Evolutionary conservation across 2,797 vertebrate genomes (phyloP), one percentile per base, ranked within the genome.

Genomic region (Rhabdomys pumilio): DNA sequence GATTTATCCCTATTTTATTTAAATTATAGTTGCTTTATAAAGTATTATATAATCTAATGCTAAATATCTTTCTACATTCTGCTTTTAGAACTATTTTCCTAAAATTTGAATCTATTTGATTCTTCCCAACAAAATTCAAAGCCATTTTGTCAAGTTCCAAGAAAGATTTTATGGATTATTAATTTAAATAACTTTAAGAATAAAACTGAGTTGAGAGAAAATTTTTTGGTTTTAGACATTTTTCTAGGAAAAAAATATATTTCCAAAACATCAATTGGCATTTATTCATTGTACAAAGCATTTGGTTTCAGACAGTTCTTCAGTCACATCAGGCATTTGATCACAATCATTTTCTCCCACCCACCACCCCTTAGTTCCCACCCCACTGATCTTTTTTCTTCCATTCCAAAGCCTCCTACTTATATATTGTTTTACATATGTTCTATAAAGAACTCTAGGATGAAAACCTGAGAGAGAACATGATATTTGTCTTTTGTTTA

Each of bases 71-170:
- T 12, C n/a, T 14, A 38, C 1, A 41, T 29, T 92, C 89, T 84
- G 55, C 41, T 93, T 80, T 84, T 90, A 20, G 50, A 92, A 69
- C 72, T 77, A 82, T 76, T 94, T 87, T 82, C 24, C 79, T 89
- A 29, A 31, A 89, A 77, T 41, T 38, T 81, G 47, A 80, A 4
- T 24, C 38, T 67, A 24, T 67, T 53, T 79, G 47, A 20, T 67
- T 90, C 41, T 63, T 93, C 76, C 44, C 26, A 50, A 61, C 34
- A 14, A 91, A 72, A 89, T 81, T 82, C 11, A 67, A 90, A 82
- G 57, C 10, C 4, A 69, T 47, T 69, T 55, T 38, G 5, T 19
- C 11, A 63, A 63, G 9, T 90, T 87, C 89, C 10, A 44, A 92
- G 38, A 41, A 82, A 53, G 2, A 24, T 75, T 0, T 50, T 44